Base-by-base conservation (phyloP, 2,797 vertebrate species). In the Malacoctenus gilli region DNA sequence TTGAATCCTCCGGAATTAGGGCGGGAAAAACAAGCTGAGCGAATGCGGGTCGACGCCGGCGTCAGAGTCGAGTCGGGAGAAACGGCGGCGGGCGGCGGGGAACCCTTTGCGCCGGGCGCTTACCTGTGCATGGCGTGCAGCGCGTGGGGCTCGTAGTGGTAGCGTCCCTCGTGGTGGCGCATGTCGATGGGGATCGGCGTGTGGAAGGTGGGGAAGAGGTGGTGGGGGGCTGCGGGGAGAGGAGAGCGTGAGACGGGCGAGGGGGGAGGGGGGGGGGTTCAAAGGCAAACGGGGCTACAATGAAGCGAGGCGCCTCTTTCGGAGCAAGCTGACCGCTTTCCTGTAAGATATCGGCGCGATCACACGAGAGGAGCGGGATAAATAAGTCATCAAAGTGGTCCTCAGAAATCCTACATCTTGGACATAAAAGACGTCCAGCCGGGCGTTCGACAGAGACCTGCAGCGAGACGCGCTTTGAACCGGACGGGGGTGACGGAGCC, bases 351-450 rank as follows among this genome's bases (percentile, higher is more conserved):
- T 92, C 90, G 87, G 80, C 59, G 81, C 89, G 85, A 94, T 94
- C 93, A 93, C 92, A 94, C 90, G 86, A 92, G 92, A 89, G 89
- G 87, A 94, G 92, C 81, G 87, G 91, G 89, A 95, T 95, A 90
- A 96, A 96, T 96, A 95, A 96, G 91, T 94, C 94, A 97, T 97
- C 94, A 96, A 95, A 96, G 94, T 92, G 85, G 72, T 92, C 86
- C 85, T 9, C 79, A 93, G 93, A 93, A 94, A 93, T 91, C 92
- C 92, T 91, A 95, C 94, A 95, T 95, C 93, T 93, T 86, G 64
- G 82, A 94, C 93, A 95, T 95, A 93, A 96, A 95, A 96, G 94
- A 93, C 91, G 83, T 93, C 94, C 95, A 93, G 86, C 93, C 67
- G 90, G 72, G 92, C 91, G 92, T 93, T 88, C 92, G 95, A 95